Conservation (phyloP, 2,113 vertebrate species). For the Mormyrus lacerda region DNA sequence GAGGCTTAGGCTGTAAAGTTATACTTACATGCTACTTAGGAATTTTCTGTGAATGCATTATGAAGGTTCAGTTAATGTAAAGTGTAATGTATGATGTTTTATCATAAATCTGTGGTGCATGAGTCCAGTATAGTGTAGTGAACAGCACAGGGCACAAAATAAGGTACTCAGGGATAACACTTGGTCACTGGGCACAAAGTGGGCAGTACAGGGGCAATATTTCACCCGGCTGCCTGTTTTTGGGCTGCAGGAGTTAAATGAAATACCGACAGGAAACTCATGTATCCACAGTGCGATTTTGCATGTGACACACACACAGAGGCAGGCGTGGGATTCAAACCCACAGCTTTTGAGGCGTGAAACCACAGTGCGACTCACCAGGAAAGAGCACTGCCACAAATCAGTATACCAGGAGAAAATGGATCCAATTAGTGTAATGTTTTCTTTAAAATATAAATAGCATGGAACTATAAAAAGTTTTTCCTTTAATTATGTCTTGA, state of each 20-base stretch:
- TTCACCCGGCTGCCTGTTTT: neutral
- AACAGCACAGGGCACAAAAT: neutral
- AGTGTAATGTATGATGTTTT: neutral
- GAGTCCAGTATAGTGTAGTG: neutral
- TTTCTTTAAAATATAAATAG: neutral
- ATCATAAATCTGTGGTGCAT: neutral
- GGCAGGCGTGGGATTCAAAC: neutral
- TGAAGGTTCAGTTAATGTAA: too few species aligned
- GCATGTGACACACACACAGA: neutral
- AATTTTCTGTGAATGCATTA: too few species aligned
- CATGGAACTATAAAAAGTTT: neutral
- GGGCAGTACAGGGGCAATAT: neutral
- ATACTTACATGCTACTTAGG: too few species aligned
- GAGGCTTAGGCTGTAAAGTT: too few species aligned
- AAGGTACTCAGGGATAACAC: neutral
- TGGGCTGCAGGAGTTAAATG: neutral
- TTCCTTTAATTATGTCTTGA: neutral
- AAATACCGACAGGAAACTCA: neutral
- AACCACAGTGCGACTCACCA: neutral
- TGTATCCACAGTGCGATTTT: neutral
- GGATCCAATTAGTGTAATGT: neutral
- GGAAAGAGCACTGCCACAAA: neutral
- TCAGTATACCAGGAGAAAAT: neutral
- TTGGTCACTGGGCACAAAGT: neutral
- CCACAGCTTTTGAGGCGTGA: neutral